Percentiles rank a stretch among this genome's conserved stretches.
Evolutionary conservation across 2,797 vertebrate genomes (phyloP).

Genomic region (Pachyuromys duprasi): DNA sequence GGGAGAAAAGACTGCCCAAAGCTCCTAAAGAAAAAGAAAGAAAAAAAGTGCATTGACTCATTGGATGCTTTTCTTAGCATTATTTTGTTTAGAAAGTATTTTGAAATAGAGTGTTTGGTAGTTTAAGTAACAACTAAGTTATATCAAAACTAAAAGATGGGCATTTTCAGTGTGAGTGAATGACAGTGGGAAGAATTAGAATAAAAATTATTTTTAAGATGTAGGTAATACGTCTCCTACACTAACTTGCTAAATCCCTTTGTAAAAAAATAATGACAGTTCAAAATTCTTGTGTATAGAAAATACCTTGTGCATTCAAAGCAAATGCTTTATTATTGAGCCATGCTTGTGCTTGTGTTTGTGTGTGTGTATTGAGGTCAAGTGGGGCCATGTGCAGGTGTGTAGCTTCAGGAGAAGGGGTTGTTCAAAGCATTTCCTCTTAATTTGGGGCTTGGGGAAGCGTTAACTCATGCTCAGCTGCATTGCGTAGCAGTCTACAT

Average conservation of each 20-base stretch:
- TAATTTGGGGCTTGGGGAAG: background rate
- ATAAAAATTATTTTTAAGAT: constrained; percentile 60
- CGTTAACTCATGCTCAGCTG: background rate
- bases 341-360: background rate
- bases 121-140: constrained; percentile 41
- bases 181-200: background rate
- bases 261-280: constrained; percentile 49
- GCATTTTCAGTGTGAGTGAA: constrained; percentile 20
- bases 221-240: background rate
- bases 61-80: constrained; percentile 45
- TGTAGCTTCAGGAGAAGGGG: background rate
- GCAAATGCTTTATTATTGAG: background rate
- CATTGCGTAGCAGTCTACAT: background rate
- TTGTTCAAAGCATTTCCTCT: constrained; percentile 17
- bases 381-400: background rate
- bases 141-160: constrained; percentile 19
- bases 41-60: constrained; percentile 7
- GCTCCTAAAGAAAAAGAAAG: constrained; percentile 13
- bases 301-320: background rate
- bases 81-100: constrained; percentile 52
- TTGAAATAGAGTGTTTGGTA: constrained; percentile 58
- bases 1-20: background rate
- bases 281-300: background rate
- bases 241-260: constrained; percentile 32
- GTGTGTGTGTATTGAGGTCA: background rate